Percentiles rank a stretch among this genome's conserved stretches.
Evolutionary conservation across 2,797 vertebrate species (phyloP).

Genomic region (Mareca penelope): DNA sequence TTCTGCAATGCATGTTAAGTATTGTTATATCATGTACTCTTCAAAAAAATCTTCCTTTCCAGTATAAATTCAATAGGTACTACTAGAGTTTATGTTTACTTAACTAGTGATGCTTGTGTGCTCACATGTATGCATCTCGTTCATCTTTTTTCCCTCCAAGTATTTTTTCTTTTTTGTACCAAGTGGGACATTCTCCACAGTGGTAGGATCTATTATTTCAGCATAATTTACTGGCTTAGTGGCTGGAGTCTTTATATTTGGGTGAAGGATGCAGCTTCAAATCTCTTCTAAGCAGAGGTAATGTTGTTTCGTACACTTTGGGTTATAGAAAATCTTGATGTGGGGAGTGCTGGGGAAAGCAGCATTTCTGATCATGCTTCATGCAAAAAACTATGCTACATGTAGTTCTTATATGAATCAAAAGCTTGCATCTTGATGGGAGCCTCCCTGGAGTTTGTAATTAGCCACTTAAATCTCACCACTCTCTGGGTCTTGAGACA

Average conservation of each 20-base stretch:
- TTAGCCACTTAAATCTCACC: not conserved
- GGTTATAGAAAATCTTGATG: not conserved
- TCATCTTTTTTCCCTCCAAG: not conserved
- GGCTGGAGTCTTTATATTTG: too few species aligned
- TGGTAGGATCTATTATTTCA: not conserved
- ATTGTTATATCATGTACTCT: not conserved
- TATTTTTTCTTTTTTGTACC: not conserved
- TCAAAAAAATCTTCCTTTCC: not conserved
- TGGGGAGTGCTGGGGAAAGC: not conserved
- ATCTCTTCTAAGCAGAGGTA: too few species aligned
- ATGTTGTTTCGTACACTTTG: too few species aligned
- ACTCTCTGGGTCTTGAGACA: not conserved
- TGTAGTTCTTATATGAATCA: not conserved
- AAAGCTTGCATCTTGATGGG: not conserved
- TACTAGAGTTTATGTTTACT: not conserved
- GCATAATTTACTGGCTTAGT: not conserved
- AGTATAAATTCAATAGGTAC: not conserved
- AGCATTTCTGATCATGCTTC: not conserved
- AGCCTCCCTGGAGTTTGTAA: not conserved
- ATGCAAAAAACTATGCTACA: too few species aligned
- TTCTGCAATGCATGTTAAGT: not conserved
- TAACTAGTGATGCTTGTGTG: not conserved
- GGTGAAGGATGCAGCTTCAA: not conserved
- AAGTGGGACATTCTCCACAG: not conserved
- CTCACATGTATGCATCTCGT: not conserved